These are phyloP conservation scores for Mastigias papua DNA, from an alignment of 30 jellyfish, hydroid and myxozoan species.

Conservation along the genomic window DNA sequence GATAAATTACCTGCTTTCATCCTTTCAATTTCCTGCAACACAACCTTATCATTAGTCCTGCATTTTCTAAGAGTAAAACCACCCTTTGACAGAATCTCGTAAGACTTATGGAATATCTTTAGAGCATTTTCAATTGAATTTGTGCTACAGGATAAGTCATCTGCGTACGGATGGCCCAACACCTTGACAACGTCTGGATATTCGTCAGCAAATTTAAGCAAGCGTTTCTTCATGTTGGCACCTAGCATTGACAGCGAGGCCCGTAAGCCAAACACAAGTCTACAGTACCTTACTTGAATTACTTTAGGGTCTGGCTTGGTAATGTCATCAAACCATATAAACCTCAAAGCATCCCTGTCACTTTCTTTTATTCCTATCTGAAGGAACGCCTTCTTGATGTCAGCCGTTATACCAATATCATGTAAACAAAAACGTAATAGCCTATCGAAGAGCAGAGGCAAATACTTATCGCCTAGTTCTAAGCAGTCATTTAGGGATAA, in stretches of 20 bases:
- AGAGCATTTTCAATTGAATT: background rate
- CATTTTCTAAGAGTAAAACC: background rate
- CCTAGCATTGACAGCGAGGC: background rate
- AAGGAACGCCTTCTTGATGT: constrained; percentile 43
- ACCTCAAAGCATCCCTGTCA: constrained; percentile 55
- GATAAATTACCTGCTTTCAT: background rate
- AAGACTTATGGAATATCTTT: background rate
- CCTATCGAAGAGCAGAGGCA: constrained; percentile 28
- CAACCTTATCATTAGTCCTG: background rate
- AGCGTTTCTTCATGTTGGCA: background rate
- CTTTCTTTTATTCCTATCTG: constrained; percentile 23
- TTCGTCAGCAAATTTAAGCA: background rate
- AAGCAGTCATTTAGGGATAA: constrained; percentile 71
- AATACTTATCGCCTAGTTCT: constrained; percentile 64
- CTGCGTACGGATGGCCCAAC: background rate
- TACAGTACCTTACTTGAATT: background rate
- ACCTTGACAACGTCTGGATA: background rate
- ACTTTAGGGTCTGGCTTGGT: background rate
- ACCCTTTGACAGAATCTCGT: background rate
- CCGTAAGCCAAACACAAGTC: background rate
- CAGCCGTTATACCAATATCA: constrained; percentile 15
- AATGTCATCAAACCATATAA: constrained; percentile 56
- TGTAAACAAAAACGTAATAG: constrained; percentile 6
- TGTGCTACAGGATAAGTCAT: background rate
- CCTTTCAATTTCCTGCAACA: background rate